Evolutionary conservation across 2,797 vertebrate genomes (phyloP).

Genomic region (Parauchenoglanis punctatus): DNA sequence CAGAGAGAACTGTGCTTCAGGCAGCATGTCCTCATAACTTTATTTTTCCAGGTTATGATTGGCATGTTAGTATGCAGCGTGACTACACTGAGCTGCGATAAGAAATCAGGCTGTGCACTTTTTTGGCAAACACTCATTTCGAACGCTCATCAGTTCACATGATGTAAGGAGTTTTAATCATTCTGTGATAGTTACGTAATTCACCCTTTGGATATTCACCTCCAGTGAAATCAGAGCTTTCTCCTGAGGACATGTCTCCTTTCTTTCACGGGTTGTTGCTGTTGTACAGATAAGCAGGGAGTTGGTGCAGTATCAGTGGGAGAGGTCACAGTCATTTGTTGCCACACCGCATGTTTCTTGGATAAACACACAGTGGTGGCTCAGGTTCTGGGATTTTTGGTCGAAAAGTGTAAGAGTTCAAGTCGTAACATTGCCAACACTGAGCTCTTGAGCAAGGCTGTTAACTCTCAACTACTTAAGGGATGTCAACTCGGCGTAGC

Average conservation of each 20-base stretch:
- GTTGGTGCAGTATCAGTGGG: conserved; percentile 29
- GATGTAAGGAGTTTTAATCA: neutral
- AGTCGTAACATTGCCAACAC: neutral
- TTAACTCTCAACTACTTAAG: neutral
- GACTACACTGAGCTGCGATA: neutral
- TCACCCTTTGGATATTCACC: neutral
- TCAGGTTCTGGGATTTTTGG: conserved; percentile 17
- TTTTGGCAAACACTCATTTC: neutral
- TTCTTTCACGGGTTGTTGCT: neutral
- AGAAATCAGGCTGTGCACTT: neutral
- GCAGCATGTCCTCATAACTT: no score
- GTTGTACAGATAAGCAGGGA: neutral
- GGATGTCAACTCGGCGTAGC: neutral
- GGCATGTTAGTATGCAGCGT: neutral
- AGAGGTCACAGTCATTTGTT: conserved; percentile 23
- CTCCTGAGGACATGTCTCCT: neutral
- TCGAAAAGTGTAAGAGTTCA: neutral
- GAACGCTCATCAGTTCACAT: neutral
- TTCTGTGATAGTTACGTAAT: neutral
- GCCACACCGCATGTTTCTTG: conserved; percentile 18
- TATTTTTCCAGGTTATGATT: neutral
- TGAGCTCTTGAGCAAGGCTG: conserved; percentile 7
- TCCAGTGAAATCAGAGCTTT: neutral
- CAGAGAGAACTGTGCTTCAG: neutral
- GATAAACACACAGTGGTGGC: conserved; percentile 19